A percentile compares a stretch with the other conserved stretches of the same genome.
phyloP scores from a whole-genome alignment of 1,140 invertebrate species.

The Drosophila parvula region DNA sequence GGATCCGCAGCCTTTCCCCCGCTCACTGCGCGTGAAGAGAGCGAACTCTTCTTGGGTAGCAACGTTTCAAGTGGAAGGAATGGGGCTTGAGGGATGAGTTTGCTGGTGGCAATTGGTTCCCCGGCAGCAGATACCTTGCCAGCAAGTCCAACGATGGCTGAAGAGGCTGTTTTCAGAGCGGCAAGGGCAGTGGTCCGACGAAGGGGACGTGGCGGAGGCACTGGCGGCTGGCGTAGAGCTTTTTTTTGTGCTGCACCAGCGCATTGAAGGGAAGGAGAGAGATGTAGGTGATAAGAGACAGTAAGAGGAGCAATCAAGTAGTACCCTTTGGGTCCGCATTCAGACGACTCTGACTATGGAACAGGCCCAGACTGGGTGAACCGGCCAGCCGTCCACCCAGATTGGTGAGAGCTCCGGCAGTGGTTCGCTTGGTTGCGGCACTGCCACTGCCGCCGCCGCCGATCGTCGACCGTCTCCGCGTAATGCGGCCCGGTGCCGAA shows the following conservation, averaged over 20 bases:
- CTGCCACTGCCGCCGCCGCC: not conserved
- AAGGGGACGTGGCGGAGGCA: conserved; percentile 13
- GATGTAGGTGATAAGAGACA: conserved; percentile 45
- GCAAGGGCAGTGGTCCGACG: conserved; percentile 10
- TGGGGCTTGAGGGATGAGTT: not conserved
- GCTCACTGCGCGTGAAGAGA: conserved; percentile 33
- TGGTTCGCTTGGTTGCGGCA: not conserved
- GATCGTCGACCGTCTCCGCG: not conserved
- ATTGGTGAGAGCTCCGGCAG: conserved; percentile 2
- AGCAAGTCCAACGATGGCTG: conserved; percentile 16
- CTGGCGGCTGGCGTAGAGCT: not conserved
- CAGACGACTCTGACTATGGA: not conserved
- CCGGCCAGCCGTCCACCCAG: not conserved
- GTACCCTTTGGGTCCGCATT: conserved; percentile 54
- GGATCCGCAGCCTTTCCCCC: conserved; percentile 38
- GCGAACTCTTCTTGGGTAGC: conserved; percentile 51
- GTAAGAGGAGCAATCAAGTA: conserved; percentile 30
- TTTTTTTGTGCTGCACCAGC: conserved; percentile 28
- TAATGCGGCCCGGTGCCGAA: not conserved
- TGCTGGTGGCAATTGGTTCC: not conserved
- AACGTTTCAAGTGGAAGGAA: not conserved
- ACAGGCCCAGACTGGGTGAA: conserved; percentile 10
- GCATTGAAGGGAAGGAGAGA: conserved; percentile 33
- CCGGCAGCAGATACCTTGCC: conserved; percentile 28
- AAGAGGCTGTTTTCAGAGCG: not conserved